phyloP scores from a whole-genome alignment of 2,888 invertebrate genomes.

The Neria commutata region DNA sequence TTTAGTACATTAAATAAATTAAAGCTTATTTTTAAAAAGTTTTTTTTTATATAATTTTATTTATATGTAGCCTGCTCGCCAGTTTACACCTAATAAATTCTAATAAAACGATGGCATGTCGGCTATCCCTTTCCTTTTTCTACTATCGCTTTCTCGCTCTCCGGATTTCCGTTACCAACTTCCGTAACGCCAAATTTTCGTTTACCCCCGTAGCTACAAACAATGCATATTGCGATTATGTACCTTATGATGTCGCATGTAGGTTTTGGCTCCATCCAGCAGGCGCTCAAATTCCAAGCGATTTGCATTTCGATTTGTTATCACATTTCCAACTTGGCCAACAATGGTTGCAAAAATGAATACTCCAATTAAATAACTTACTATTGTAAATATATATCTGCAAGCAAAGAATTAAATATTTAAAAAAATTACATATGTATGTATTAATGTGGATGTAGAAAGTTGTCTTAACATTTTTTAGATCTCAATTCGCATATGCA shows the following conservation, averaged over 20 bases:
- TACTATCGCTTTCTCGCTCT: too few relatives aligned
- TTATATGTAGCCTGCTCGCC: too few relatives aligned
- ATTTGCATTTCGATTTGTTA: constrained; percentile 95
- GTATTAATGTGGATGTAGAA: neutral
- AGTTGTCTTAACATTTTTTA: neutral
- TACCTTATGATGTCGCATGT: constrained; percentile 95
- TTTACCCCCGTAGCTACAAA: too few relatives aligned
- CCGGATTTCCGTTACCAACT: too few relatives aligned
- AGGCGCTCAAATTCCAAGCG: constrained; percentile 93
- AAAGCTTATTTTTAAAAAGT: too few relatives aligned
- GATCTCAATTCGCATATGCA: neutral
- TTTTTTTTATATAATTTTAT: too few relatives aligned
- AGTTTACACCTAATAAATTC: too few relatives aligned
- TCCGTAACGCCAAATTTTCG: too few relatives aligned
- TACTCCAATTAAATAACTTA: constrained; percentile 95
- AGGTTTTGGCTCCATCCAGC: constrained; percentile 94
- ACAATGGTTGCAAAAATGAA: constrained; percentile 98
- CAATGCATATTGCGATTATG: too few relatives aligned
- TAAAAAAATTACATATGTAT: constrained; percentile 29
- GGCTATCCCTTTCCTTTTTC: too few relatives aligned
- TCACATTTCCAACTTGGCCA: constrained; percentile 97
- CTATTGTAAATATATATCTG: constrained; percentile 96
- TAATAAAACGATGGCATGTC: too few relatives aligned
- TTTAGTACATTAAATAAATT: too few relatives aligned
- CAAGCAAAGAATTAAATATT: constrained; percentile 21